These are phyloP conservation scores for Grapholita molesta DNA, from an alignment of 1,140 invertebrate genomes.

Conservation along the genomic window DNA sequence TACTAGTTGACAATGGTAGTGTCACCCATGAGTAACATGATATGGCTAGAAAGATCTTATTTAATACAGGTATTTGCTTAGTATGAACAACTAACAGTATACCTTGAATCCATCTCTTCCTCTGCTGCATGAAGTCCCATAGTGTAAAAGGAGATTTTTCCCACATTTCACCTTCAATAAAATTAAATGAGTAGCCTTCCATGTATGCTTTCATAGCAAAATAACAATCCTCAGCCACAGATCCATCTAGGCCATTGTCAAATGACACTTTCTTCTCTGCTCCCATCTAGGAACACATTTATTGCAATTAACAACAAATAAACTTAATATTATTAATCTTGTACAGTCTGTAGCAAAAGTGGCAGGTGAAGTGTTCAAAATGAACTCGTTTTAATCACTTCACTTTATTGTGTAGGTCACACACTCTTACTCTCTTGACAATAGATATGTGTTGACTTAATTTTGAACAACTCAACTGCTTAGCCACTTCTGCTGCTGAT, in stretches of 20 bases:
- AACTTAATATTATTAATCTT: too few species aligned
- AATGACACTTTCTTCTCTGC: conserved; percentile 95
- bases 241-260: conserved; percentile 96
- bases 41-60: conserved; percentile 91
- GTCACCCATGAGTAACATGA: conserved; percentile 98
- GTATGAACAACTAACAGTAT: conserved; percentile 97
- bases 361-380: too few species aligned
- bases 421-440: too few species aligned
- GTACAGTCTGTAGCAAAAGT: too few species aligned
- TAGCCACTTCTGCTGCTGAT: too few species aligned
- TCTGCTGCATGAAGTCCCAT: conserved; percentile 96
- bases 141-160: conserved; percentile 98
- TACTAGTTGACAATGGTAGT: conserved; percentile 94
- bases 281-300: conserved; percentile 81
- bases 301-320: background rate
- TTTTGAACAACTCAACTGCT: too few species aligned
- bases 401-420: too few species aligned
- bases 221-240: conserved; percentile 98
- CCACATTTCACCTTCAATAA: conserved; percentile 98
- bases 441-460: too few species aligned
- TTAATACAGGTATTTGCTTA: conserved; percentile 87
- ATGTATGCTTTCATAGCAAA: conserved; percentile 96
- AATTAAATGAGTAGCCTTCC: conserved; percentile 93
- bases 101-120: conserved; percentile 98
- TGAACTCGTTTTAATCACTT: too few species aligned